A percentile compares a stretch with the other conserved stretches of the same genome.
Evolutionary conservation across 2,888 invertebrate genomes (phyloP).

Genomic region (Drosophila merina): DNA sequence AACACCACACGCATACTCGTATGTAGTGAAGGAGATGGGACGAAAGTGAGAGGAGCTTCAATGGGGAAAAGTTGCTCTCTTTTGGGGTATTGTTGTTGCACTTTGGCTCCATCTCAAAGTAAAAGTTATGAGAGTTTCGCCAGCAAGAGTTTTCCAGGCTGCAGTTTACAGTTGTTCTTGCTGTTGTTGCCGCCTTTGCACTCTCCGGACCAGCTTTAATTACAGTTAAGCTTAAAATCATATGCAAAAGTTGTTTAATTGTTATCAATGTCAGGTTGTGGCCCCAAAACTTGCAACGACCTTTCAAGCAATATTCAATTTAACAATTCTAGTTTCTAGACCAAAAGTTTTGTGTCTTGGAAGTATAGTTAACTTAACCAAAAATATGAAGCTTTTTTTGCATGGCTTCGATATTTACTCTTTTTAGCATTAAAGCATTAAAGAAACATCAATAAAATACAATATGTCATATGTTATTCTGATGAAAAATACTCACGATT

Average conservation of each 20-base stretch:
- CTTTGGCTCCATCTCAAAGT: constrained; percentile 69
- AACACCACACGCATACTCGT: constrained; percentile 54
- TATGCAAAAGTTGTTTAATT: constrained; percentile 70
- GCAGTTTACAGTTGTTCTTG: constrained; percentile 43
- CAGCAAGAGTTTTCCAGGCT: constrained; percentile 67
- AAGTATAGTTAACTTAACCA: background rate
- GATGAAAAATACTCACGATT: background rate
- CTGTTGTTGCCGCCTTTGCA: constrained; percentile 39
- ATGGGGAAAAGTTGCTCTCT: constrained; percentile 64
- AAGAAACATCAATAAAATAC: background rate
- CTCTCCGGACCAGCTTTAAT: constrained; percentile 69
- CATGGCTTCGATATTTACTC: background rate
- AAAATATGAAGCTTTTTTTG: background rate
- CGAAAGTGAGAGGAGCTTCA: constrained; percentile 19
- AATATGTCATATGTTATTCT: background rate
- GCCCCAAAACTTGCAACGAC: constrained; percentile 7
- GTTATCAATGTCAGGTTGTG: constrained; percentile 63
- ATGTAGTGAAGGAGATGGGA: constrained; percentile 6
- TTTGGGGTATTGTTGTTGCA: constrained; percentile 68
- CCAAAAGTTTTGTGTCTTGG: background rate
- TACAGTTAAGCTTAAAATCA: constrained; percentile 76
- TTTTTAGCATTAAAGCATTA: background rate
- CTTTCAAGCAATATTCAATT: constrained; percentile 3
- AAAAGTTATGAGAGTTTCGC: constrained; percentile 73
- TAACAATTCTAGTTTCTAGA: background rate